Conservation (phyloP, 1,140 invertebrate species). For the Bombus difficillimus region DNA sequence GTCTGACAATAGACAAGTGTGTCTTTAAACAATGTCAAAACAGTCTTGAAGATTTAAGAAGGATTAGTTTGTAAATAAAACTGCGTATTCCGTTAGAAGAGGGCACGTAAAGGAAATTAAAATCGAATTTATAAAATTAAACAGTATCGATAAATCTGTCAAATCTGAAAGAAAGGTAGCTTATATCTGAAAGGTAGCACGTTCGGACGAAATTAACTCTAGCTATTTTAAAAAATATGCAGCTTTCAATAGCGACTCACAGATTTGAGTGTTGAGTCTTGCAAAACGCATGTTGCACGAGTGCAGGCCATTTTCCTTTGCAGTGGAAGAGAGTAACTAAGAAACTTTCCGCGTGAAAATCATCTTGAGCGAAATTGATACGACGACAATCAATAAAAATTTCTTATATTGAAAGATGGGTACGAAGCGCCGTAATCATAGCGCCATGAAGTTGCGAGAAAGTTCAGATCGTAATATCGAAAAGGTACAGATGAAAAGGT, state of each 20-base stretch:
- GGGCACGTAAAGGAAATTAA: too few relatives aligned
- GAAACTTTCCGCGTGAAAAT: background rate
- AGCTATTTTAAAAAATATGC: background rate
- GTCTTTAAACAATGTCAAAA: background rate
- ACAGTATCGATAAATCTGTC: too few relatives aligned
- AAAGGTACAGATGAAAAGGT: background rate
- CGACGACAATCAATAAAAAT: background rate
- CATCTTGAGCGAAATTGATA: background rate
- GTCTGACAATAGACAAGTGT: background rate
- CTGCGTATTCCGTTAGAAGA: too few relatives aligned
- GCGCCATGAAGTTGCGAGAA: background rate
- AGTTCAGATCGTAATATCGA: background rate
- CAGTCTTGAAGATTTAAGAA: background rate
- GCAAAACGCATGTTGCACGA: background rate
- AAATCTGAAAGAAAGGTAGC: too few relatives aligned
- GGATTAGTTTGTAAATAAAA: too few relatives aligned
- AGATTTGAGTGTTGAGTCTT: background rate
- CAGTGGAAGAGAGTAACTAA: background rate
- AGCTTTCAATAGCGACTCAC: background rate
- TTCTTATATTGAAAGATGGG: background rate
- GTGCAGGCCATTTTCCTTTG: background rate
- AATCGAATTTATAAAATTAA: too few relatives aligned
- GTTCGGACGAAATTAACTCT: background rate
- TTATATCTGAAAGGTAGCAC: too few relatives aligned
- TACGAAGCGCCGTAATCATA: background rate